Base-by-base conservation (phyloP, 2,797 vertebrate genomes). In the Ammospiza maritima region DNA sequence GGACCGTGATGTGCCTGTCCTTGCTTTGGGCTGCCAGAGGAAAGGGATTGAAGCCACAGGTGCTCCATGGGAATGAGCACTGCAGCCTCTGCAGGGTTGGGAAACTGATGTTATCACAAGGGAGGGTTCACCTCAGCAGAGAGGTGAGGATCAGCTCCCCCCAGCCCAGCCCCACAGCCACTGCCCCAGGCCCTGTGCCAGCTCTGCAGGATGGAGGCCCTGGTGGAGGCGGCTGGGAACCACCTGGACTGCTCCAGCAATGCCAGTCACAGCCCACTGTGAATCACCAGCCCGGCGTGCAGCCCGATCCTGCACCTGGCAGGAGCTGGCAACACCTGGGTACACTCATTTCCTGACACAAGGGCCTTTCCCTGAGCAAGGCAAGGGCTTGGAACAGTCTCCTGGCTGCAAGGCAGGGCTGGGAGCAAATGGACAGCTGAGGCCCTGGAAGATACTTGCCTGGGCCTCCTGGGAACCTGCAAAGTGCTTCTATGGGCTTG, bases 81-180 rank as follows among this genome's bases (percentile, higher is more conserved):
- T 5, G 2, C 78, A 76, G 56, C 77, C 64, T 95, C 53, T 3
- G 4, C 64, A 73, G 67, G 51, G 60, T 25, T 96, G 91, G 84
- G 89, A 96, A 92, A 92, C 81, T 14, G 89, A 90, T 94, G 81
- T 70, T 96, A 95, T 90, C 81, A 1, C 44, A 76, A 67, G 71
- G 60, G 71, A 94, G 29, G 65, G 21, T 83, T 96, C 1, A 6
- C 73, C 85, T 77, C 61, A 71, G 76, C 69, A 44, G 7, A 44
- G 7, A 73, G 80, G 66, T 90, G 77, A 93, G 66, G 57, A 89
- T 29, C 51, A 79, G 42, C 32, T 16, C 42, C 53, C 51, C 30
- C 36, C 73, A 73, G 32, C 54, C 75, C 85, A 85, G 60, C 72
- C 71, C 77, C 26, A 4, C 76, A 77, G 83, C 67, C 51, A 3